Conservation (phyloP, 2,888 invertebrate species). For the Julus scandinavius region DNA sequence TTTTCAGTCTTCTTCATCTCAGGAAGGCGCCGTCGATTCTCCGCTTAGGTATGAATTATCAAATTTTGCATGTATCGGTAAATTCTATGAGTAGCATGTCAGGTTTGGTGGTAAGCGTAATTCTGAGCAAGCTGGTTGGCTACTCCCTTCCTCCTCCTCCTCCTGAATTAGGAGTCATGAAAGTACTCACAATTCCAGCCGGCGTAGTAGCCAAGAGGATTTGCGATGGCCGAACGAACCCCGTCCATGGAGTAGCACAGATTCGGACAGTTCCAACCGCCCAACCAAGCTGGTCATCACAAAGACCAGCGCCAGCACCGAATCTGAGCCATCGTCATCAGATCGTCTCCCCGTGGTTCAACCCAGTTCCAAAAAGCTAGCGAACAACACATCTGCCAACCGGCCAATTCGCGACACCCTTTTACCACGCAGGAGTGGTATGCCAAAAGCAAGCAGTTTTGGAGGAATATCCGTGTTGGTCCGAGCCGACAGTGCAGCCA, state of each 20-base stretch:
- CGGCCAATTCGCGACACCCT: slow-evolving; percentile 66
- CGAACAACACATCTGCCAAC: slow-evolving; percentile 70
- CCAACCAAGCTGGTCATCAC: slow-evolving; percentile 59
- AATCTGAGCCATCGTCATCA: slow-evolving; percentile 57
- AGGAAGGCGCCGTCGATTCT: slow-evolving; percentile 62
- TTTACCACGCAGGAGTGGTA: slow-evolving; percentile 69
- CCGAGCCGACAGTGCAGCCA: slow-evolving; percentile 75
- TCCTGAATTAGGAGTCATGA: slow-evolving; percentile 61
- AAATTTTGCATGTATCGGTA: background rate
- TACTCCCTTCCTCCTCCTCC: background rate
- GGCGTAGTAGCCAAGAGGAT: slow-evolving; percentile 69
- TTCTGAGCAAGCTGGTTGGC: background rate
- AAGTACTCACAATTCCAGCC: slow-evolving; percentile 61
- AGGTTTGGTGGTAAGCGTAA: background rate
- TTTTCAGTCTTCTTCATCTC: slow-evolving; percentile 61
- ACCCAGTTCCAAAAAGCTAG: slow-evolving; percentile 60
- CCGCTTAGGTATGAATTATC: slow-evolving; percentile 59
- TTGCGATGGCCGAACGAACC: slow-evolving; percentile 66
- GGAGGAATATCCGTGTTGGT: slow-evolving; percentile 67
- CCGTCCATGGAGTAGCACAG: slow-evolving; percentile 71
- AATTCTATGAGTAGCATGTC: background rate
- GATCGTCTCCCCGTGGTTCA: slow-evolving; percentile 60
- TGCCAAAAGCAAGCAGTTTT: slow-evolving; percentile 88
- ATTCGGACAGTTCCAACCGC: slow-evolving; percentile 67
- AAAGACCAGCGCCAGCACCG: slow-evolving; percentile 58